Conservation (phyloP, 2,113 vertebrate species). For the Heliornis fulica region DNA sequence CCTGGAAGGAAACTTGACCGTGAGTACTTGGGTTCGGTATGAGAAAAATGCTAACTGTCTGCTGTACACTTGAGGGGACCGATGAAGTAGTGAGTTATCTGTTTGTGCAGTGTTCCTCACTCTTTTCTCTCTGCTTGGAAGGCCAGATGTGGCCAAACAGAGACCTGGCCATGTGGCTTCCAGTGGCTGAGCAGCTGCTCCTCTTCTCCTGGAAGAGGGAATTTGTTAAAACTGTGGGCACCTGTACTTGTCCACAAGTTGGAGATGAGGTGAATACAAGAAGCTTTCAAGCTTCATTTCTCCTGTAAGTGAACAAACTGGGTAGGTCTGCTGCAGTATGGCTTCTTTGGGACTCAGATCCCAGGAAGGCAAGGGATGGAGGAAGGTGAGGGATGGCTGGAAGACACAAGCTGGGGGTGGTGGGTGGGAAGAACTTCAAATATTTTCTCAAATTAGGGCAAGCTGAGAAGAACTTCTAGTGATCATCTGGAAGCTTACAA, state of each 20-base stretch:
- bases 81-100: not conserved
- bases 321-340: not conserved
- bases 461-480: not conserved
- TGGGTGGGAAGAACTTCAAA: not conserved
- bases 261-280: not conserved
- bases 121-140: conserved; percentile 1
- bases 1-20: conserved; percentile 47
- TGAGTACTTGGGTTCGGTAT: conserved; percentile 20
- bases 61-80: not conserved
- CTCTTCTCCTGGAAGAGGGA: not conserved
- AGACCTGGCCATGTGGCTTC: not conserved
- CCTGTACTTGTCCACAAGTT: not conserved
- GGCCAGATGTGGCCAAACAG: conserved; percentile 19
- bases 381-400: not conserved
- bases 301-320: not conserved
- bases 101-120: not conserved
- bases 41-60: conserved; percentile 45
- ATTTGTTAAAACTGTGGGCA: not conserved
- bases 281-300: not conserved
- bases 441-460: not conserved
- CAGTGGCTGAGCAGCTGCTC: not conserved
- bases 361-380: not conserved
- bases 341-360: not conserved
- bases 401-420: not conserved
- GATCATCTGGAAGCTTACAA: not conserved